Base-by-base conservation (phyloP, 2,797 vertebrate genomes). In the Crocidura indochinensis region DNA sequence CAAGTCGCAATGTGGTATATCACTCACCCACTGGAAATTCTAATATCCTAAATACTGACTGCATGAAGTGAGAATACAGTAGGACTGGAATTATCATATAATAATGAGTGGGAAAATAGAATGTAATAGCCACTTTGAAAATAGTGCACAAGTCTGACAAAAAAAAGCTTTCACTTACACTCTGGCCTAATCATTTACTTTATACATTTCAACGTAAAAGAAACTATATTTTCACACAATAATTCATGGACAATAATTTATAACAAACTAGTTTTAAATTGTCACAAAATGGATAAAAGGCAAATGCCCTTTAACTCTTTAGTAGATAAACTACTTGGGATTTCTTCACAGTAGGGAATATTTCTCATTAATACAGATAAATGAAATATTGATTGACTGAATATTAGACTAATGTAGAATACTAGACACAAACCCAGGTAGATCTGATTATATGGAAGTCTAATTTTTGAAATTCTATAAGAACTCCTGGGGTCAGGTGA, bases 1-100 rank as follows among this genome's bases (percentile, higher is more conserved):
- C 31, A 67, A 90, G n/a, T 24, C 10, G 4, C 27, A 38, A 56
- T 31, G 27, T 9, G 5, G 56, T 73, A 22, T 3, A 26, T 47
- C 62, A 31, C 26, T 73, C 10, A 26, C 8, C n/a, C 38, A 49
- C 4, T 29, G 27, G 27, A 47, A 68, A 12, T 60, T 62, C 26
- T 29, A 46, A 44, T 53, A 26, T 14, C 27, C 10, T 46, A 76
- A 76, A 69, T 19, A 49, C 8, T 24, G 44, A 68, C 24, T 38
- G 17, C 27, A 12, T 47, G 19, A 62, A 71, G 47, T 49, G 11
- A 62, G n/a, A 10, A 2, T 24, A 17, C 11, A 49, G 51, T n/a
- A 9, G 6, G 2, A 44, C n/a, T n/a, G 5, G 5, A 10, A 12
- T 20, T 19, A 1, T 15, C 1, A 8, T 12, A 14, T 12, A 14